These are phyloP conservation scores for Melanerpes formicivorus DNA, from an alignment of 2,113 vertebrate genomes.

Conservation along the genomic window DNA sequence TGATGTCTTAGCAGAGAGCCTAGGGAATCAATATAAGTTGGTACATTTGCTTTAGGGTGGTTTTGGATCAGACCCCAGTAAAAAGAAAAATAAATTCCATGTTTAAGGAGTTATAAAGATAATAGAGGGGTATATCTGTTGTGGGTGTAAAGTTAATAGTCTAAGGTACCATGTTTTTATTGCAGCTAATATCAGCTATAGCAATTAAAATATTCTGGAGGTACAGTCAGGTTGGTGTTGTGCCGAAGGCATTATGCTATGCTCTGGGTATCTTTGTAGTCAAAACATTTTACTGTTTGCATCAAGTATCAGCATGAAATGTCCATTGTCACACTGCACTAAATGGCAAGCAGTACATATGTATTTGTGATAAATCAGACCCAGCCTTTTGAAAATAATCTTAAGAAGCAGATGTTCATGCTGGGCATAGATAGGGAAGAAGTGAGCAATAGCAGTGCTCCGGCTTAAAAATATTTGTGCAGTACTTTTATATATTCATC, in stretches of 20 bases:
- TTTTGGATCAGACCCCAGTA: background rate
- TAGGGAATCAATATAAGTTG: background rate
- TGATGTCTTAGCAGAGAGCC: background rate
- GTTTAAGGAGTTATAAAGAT: background rate
- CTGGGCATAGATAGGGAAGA: background rate
- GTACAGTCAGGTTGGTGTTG: background rate
- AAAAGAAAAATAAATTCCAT: background rate
- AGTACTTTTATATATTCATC: background rate
- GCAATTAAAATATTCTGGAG: background rate
- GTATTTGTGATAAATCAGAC: background rate
- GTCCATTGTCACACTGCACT: background rate
- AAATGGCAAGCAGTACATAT: background rate
- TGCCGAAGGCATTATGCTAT: background rate
- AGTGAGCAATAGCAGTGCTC: background rate
- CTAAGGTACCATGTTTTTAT: background rate
- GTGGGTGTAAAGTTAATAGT: background rate
- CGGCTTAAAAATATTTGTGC: background rate
- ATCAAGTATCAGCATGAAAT: background rate
- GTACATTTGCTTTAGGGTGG: background rate
- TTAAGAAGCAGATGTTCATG: background rate
- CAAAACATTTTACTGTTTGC: background rate
- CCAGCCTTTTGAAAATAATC: background rate
- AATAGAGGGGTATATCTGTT: background rate
- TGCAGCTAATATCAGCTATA: background rate
- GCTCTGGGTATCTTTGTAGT: background rate